Evolutionary conservation across 2,888 invertebrate species (phyloP).

Genomic region (Scrobipalpa costella): DNA sequence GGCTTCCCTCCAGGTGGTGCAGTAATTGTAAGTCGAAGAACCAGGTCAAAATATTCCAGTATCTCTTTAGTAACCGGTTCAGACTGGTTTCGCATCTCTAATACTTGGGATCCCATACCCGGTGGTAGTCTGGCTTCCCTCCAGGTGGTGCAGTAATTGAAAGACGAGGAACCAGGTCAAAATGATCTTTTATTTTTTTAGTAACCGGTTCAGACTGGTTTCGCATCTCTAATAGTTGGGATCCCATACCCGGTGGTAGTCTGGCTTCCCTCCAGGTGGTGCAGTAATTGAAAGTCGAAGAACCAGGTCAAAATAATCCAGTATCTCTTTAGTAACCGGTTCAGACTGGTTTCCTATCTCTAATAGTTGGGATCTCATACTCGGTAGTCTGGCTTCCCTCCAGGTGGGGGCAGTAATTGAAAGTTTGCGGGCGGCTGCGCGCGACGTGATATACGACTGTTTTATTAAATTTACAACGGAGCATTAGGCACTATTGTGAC

Average conservation of each 20-base stretch:
- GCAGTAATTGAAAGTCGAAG: no score
- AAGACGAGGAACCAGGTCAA: no score
- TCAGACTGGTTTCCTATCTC: not conserved
- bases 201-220: not conserved
- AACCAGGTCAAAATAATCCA: no score
- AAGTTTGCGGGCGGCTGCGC: slow-evolving; percentile 50
- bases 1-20: slow-evolving; percentile 41
- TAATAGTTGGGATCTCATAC: slow-evolving; percentile 10
- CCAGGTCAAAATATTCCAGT: no score
- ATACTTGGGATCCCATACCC: not conserved
- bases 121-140: slow-evolving; percentile 46
- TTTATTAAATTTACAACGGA: slow-evolving; percentile 37
- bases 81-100: not conserved
- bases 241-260: slow-evolving; percentile 21
- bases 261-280: slow-evolving; percentile 45
- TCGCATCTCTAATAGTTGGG: not conserved
- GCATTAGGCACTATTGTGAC: slow-evolving; percentile 36
- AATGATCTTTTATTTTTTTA: no score
- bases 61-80: no score
- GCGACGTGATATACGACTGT: slow-evolving; percentile 46
- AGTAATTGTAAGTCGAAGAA: no score
- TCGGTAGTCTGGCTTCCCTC: slow-evolving; percentile 29
- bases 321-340: not conserved
- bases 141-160: no score
- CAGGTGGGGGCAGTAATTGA: slow-evolving; percentile 63